A percentile compares a stretch with the other conserved stretches of the same genome.
phyloP scores from a whole-genome alignment of 2,797 vertebrate species.

The Halcyon smyrnensis region DNA sequence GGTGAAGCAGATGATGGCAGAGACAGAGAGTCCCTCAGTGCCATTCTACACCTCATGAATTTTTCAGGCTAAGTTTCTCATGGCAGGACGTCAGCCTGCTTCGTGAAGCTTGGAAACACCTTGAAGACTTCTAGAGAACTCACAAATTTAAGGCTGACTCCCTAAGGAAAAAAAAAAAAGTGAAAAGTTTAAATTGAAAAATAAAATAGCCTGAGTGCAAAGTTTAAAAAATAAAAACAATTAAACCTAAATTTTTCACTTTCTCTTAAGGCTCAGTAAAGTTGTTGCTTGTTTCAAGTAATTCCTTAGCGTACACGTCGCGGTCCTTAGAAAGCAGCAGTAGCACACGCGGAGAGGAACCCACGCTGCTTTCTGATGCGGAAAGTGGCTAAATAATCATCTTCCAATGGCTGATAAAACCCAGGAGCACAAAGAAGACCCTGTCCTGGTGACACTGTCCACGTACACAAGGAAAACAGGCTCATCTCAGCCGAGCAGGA shows the following conservation, averaged over 20 bases:
- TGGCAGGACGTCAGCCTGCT: not conserved
- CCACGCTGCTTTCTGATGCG: rapidly evolving
- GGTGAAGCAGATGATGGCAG: not conserved
- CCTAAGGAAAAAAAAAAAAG: not conserved
- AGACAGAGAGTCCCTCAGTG: not conserved
- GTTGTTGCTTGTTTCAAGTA: slow-evolving; percentile 64
- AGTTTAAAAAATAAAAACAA: not conserved
- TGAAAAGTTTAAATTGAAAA: not conserved
- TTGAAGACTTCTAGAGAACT: not conserved
- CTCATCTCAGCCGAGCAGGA: not conserved
- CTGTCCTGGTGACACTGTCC: not conserved
- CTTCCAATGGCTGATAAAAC: not conserved
- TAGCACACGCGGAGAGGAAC: not conserved
- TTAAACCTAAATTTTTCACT: not conserved
- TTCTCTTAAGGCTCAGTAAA: slow-evolving; percentile 72
- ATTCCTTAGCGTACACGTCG: not conserved
- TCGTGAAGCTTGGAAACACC: not conserved
- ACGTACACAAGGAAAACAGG: rapidly evolving
- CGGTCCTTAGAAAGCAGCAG: not conserved
- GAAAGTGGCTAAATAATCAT: not conserved
- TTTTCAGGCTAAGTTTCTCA: not conserved
- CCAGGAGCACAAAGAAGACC: not conserved
- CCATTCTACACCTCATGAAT: not conserved
- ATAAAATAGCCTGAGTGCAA: slow-evolving; percentile 40
- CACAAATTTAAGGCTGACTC: not conserved